These are phyloP conservation scores for Acanthurus tractus DNA, from an alignment of 2,797 vertebrate genomes.

Conservation along the genomic window DNA sequence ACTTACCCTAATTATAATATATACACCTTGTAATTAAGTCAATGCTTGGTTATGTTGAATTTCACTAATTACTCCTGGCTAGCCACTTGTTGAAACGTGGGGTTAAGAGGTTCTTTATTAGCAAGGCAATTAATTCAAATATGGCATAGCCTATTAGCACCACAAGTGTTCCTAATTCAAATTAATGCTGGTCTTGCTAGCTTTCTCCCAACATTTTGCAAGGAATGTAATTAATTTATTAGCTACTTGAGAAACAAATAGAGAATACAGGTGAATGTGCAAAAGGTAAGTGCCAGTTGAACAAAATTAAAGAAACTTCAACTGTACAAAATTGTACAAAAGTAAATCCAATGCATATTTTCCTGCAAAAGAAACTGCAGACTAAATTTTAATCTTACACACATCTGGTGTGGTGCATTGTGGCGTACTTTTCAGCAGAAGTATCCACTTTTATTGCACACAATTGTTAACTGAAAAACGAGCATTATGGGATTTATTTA, in stretches of 20 bases:
- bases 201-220: neutral
- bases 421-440: neutral
- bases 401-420: neutral
- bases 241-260: neutral
- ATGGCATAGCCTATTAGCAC: conserved; percentile 2
- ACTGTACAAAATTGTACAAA: neutral
- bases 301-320: neutral
- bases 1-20: conserved; percentile 39
- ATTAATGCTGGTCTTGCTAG: neutral
- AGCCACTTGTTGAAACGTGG: conserved; percentile 26
- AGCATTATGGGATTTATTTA: neutral
- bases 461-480: neutral
- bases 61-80: conserved; percentile 27
- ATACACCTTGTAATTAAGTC: conserved; percentile 39
- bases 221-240: neutral
- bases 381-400: conserved; percentile 5
- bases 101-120: conserved; percentile 40
- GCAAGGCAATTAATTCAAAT: conserved; percentile 41
- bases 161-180: conserved; percentile 15
- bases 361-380: neutral
- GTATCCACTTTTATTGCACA: conserved; percentile 1
- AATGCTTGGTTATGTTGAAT: conserved; percentile 26
- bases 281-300: neutral
- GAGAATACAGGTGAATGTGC: conserved; percentile 9
- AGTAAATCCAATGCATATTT: neutral